phyloP scores from a whole-genome alignment of 2,797 vertebrate genomes.

The Argyrosomus regius region DNA sequence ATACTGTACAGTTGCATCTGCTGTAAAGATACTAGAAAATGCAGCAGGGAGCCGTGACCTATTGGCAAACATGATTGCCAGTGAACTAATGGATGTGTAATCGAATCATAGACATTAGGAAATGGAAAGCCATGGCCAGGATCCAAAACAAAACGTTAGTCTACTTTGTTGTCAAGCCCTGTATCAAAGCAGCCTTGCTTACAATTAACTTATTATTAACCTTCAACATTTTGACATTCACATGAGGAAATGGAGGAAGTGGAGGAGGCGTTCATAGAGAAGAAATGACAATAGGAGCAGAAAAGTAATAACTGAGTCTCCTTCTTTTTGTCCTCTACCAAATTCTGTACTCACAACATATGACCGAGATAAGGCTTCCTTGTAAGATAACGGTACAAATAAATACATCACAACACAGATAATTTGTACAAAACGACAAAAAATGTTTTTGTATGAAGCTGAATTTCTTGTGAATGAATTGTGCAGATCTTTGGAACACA shows the following conservation, averaged over 20 bases:
- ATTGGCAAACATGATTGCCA: constrained; percentile 66
- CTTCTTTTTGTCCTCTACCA: background rate
- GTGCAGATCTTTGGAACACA: constrained; percentile 36
- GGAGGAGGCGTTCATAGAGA: background rate
- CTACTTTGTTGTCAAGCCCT: constrained; percentile 45
- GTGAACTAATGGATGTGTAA: constrained; percentile 79
- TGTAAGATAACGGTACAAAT: constrained; percentile 10
- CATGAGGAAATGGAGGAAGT: constrained; percentile 40
- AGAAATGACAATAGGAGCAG: constrained; percentile 1
- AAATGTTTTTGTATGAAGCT: constrained; percentile 6
- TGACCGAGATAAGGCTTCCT: constrained; percentile 11
- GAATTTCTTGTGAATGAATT: constrained; percentile 21
- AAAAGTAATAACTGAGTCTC: constrained; percentile 31
- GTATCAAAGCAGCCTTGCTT: constrained; percentile 51
- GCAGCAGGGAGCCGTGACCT: constrained; percentile 45
- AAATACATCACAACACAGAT: constrained; percentile 9
- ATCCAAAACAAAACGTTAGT: constrained; percentile 55
- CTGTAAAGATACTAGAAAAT: background rate
- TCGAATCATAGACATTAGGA: constrained; percentile 77
- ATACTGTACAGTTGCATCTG: background rate
- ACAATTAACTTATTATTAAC: constrained; percentile 71
- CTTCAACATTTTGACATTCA: constrained; percentile 70
- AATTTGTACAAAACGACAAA: constrained; percentile 14
- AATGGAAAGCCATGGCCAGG: constrained; percentile 58
- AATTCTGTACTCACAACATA: background rate